These are phyloP conservation scores for Bothrops jararaca DNA, from an alignment of 2,113 vertebrate genomes.

Conservation along the genomic window DNA sequence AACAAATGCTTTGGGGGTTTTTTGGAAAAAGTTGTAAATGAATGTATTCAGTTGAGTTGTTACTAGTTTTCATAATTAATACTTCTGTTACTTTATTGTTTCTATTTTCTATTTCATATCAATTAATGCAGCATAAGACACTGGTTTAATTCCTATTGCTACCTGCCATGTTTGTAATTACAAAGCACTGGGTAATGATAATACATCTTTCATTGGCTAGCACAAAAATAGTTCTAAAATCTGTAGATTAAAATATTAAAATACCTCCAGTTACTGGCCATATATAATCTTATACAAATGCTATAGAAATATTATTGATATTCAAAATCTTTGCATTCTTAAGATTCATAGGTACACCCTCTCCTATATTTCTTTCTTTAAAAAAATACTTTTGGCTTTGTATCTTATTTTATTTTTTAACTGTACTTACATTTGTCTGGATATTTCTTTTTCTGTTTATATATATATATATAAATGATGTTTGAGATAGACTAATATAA, in stretches of 20 bases:
- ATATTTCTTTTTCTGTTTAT: background rate
- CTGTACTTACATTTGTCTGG: background rate
- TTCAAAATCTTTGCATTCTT: background rate
- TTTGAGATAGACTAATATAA: background rate
- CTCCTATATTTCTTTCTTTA: background rate
- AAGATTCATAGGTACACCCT: background rate
- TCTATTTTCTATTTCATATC: background rate
- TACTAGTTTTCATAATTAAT: background rate
- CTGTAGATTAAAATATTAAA: background rate
- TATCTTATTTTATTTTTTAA: background rate
- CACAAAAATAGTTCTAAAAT: background rate
- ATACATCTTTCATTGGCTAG: background rate
- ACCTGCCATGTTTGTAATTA: background rate
- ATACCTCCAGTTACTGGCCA: background rate
- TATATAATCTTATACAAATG: background rate
- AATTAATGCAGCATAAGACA: background rate
- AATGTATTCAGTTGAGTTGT: too few species aligned
- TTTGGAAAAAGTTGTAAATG: too few species aligned
- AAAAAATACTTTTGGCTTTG: background rate
- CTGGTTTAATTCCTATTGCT: background rate
- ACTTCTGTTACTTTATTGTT: background rate
- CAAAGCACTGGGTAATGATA: background rate
- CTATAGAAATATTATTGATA: background rate
- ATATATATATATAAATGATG: background rate
- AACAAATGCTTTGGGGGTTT: too few species aligned